Percentiles rank a stretch among this genome's conserved stretches.
phyloP scores from a whole-genome alignment of 1,140 invertebrate genomes.

The Oryzaephilus surinamensis region DNA sequence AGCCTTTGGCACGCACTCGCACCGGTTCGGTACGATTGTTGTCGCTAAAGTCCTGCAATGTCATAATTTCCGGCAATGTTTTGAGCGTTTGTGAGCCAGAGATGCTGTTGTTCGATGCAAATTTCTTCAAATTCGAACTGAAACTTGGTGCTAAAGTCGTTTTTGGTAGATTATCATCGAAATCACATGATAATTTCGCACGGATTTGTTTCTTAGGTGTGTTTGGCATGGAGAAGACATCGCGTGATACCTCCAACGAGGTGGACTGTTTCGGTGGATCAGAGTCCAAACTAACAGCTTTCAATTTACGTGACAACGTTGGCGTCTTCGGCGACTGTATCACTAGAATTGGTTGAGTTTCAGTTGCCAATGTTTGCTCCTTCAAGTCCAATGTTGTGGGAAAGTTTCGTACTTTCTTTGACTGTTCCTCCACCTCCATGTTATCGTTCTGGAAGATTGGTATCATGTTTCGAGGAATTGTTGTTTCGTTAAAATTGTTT shows the following conservation, averaged over 20 bases:
- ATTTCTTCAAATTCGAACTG: conserved; percentile 31
- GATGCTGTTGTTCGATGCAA: conserved; percentile 35
- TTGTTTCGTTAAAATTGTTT: too few relatives aligned
- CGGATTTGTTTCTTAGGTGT: conserved; percentile 34
- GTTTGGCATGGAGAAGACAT: conserved; percentile 36
- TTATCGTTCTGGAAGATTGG: too few relatives aligned
- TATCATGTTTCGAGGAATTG: too few relatives aligned
- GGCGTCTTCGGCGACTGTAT: conserved; percentile 35
- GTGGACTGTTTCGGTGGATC: conserved; percentile 25
- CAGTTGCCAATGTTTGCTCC: background rate
- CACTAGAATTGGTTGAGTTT: conserved; percentile 27
- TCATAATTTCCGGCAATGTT: conserved; percentile 53
- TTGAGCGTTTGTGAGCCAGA: conserved; percentile 41
- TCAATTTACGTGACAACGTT: conserved; percentile 33
- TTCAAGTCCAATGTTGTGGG: conserved; percentile 22
- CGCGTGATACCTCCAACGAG: conserved; percentile 27
- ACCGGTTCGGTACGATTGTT: conserved; percentile 39
- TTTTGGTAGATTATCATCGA: conserved; percentile 22
- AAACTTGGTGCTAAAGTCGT: conserved; percentile 21
- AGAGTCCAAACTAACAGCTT: conserved; percentile 35
- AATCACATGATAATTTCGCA: conserved; percentile 24
- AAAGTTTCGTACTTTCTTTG: conserved; percentile 29
- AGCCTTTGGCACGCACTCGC: conserved; percentile 45
- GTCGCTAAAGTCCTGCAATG: conserved; percentile 49
- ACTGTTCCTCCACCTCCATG: conserved; percentile 1